These are phyloP conservation scores for Phengaris alcon DNA, from an alignment of 2,888 invertebrate genomes.

Conservation along the genomic window DNA sequence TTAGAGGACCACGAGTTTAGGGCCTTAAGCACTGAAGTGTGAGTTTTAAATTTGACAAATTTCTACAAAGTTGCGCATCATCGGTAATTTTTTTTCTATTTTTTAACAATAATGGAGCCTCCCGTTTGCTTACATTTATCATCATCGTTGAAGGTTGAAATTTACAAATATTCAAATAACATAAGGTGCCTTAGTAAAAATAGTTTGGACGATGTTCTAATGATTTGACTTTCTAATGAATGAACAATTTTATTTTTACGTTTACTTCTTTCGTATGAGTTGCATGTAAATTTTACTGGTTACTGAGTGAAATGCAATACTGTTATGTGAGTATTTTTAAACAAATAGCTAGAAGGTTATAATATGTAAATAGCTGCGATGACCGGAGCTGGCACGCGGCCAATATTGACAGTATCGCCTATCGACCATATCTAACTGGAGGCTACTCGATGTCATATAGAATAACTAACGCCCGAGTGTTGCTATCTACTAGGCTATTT, in stretches of 20 bases:
- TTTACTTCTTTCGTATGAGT: neutral
- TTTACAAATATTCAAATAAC: too few species aligned
- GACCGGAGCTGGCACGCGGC: constrained; percentile 39
- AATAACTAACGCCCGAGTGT: constrained; percentile 4
- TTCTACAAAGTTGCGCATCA: constrained; percentile 5
- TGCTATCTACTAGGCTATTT: neutral
- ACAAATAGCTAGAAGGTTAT: constrained; percentile 20
- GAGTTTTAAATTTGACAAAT: constrained; percentile 54
- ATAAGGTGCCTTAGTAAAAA: too few species aligned
- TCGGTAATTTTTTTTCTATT: neutral
- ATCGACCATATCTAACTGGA: constrained; percentile 36
- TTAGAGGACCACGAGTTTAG: constrained; percentile 66
- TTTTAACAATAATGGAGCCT: too few species aligned
- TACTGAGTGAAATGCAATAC: neutral
- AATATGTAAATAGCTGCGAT: constrained; percentile 50
- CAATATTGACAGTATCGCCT: constrained; percentile 44
- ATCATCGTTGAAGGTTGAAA: too few species aligned
- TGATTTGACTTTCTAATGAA: too few species aligned
- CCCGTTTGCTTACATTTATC: neutral
- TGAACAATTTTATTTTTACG: neutral
- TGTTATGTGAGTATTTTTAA: constrained; percentile 1
- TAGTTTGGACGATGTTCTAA: too few species aligned
- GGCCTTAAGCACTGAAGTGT: constrained; percentile 60
- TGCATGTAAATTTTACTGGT: neutral
- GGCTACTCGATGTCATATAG: constrained; percentile 14